Base-by-base conservation (phyloP, 2,797 vertebrate species). In the Buphagus erythrorhynchus region DNA sequence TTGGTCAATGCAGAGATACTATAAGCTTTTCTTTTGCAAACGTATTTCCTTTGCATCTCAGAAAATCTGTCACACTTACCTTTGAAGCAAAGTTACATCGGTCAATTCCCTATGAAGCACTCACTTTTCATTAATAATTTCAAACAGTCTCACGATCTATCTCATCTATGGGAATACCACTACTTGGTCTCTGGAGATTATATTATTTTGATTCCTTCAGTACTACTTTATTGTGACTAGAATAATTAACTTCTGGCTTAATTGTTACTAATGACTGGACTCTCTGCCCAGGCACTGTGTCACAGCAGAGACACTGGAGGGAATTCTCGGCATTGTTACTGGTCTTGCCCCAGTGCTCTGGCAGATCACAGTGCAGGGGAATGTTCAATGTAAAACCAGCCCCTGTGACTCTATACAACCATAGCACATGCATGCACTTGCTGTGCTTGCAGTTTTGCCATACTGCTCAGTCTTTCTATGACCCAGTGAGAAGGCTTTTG, bases 61-160 rank as follows among this genome's bases (percentile, higher is more conserved):
- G 77, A 90, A 88, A 86, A 63, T 51, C 43, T 49, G 77, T 33
- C 45, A 46, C 45, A 49, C 81, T 66, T 57, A 86, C n/a, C 79
- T 89, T 26, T 65, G 59, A 92, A 78, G 49, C 45, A 67, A 88
- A 84, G 26, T 84, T 90, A 90, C 21, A 46, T 7, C 65, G 57
- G 92, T 59, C 48, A 88, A 33, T 29, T 78, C 36, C 45, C 36
- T 52, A 28, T 8, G 36, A 91, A 69, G 29, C n/a, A 51, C 24
- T 83, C 33, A 31, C n/a, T 85, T 92, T 51, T 67, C 54, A 33
- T 52, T 48, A 92, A 48, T 46, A 66, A 57, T 92, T 87, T 91
- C 59, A 85, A 87, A 79, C 15, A 71, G 55, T 89, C 45, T 72
- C n/a, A 52, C n/a, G 58, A 33, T 49, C 58, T 63, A 6, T 59